These are phyloP conservation scores for Isoperla grammatica DNA, from an alignment of 2,888 invertebrate species.

Conservation along the genomic window DNA sequence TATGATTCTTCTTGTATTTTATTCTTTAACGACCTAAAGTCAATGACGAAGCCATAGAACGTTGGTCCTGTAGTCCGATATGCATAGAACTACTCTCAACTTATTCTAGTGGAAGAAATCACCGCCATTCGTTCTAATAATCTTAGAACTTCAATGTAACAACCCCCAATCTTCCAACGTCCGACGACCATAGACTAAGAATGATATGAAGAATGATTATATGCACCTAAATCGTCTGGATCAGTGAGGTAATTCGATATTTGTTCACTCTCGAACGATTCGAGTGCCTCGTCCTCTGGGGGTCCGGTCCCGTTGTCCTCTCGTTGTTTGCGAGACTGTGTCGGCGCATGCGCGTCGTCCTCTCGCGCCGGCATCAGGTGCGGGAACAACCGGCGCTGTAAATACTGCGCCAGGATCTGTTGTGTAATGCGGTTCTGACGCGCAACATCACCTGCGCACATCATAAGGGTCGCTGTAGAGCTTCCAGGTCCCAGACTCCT, in stretches of 20 bases:
- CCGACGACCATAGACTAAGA: neutral
- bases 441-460: constrained; percentile 52
- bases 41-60: too few species aligned
- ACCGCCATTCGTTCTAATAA: too few species aligned
- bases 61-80: too few species aligned
- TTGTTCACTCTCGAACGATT: constrained; percentile 67
- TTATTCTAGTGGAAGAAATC: too few species aligned
- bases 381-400: constrained; percentile 63
- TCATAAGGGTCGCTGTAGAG: too few species aligned
- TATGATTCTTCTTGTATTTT: too few species aligned
- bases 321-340: constrained; percentile 47
- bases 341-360: constrained; percentile 24
- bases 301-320: constrained; percentile 53
- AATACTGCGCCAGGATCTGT: constrained; percentile 67
- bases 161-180: too few species aligned
- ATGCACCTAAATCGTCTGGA: too few species aligned
- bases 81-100: too few species aligned
- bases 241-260: constrained; percentile 41
- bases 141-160: too few species aligned
- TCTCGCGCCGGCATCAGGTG: constrained; percentile 37
- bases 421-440: constrained; percentile 71
- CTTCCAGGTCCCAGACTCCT: too few species aligned
- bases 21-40: too few species aligned
- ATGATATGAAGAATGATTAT: neutral
- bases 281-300: constrained; percentile 51